Percentiles rank a stretch among this genome's conserved stretches.
Evolutionary conservation across 2,797 vertebrate species (phyloP).

Genomic region (Gallinago solitaria): DNA sequence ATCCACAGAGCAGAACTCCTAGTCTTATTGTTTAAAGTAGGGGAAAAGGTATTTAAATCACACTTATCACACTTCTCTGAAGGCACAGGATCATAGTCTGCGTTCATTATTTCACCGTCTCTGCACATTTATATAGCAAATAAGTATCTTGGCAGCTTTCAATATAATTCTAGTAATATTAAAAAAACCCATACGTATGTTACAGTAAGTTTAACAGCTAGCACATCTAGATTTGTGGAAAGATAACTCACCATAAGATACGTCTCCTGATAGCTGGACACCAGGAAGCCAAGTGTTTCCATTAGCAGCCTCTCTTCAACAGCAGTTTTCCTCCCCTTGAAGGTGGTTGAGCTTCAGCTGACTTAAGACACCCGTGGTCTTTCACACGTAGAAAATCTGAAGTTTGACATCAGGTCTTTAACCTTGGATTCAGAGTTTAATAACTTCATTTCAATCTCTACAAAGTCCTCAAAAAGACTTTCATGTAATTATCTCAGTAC

Average conservation of each 20-base stretch:
- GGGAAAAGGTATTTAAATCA: neutral
- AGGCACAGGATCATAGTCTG: neutral
- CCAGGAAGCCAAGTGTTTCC: neutral
- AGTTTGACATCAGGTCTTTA: neutral
- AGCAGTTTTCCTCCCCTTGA: neutral
- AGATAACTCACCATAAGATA: neutral
- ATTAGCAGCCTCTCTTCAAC: neutral
- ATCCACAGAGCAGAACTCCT: neutral
- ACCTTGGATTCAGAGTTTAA: neutral
- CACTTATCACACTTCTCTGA: neutral
- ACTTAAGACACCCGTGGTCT: neutral
- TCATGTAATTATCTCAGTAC: neutral
- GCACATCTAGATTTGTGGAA: neutral
- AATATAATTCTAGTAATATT: neutral
- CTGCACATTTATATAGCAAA: neutral
- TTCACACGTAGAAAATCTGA: neutral
- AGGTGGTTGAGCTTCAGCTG: neutral
- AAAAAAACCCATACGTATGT: neutral
- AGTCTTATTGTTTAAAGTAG: neutral
- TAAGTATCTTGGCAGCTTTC: neutral
- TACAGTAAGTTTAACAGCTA: neutral
- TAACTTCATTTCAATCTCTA: neutral
- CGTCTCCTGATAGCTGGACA: neutral
- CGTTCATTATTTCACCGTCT: neutral
- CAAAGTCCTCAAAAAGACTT: neutral